A percentile compares a stretch with the other conserved stretches of the same genome.
phyloP scores from a whole-genome alignment of 2,888 invertebrate genomes.

The Mellilla xanthometata region DNA sequence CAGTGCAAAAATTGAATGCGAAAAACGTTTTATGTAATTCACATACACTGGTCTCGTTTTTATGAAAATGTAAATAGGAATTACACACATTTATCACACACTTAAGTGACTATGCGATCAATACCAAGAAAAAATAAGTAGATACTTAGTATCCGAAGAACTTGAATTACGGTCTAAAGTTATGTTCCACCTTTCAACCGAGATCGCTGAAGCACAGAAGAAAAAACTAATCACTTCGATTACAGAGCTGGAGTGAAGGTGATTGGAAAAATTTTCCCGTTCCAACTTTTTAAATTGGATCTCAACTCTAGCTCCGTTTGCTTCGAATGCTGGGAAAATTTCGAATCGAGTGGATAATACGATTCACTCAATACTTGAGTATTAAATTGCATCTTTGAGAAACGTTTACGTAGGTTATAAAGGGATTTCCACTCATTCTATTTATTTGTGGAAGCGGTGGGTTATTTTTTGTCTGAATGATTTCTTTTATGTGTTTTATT shows the following conservation, averaged over 20 bases:
- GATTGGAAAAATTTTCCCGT: slow-evolving; percentile 77
- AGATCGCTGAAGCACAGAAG: slow-evolving; percentile 23
- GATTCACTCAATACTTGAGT: slow-evolving; percentile 65
- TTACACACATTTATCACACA: too few species aligned
- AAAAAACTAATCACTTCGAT: slow-evolving; percentile 69
- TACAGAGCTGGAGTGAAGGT: slow-evolving; percentile 57
- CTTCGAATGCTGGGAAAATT: slow-evolving; percentile 55
- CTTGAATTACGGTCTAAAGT: too few species aligned
- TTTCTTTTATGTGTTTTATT: slow-evolving; percentile 7
- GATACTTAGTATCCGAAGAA: too few species aligned
- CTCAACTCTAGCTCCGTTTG: slow-evolving; percentile 63
- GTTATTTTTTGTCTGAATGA: slow-evolving; percentile 4
- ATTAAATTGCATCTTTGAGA: slow-evolving; percentile 74
- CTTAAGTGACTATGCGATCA: too few species aligned
- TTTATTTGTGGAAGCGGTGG: slow-evolving; percentile 24
- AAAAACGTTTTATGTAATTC: too few species aligned
- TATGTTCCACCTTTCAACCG: neutral
- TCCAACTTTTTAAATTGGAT: slow-evolving; percentile 80
- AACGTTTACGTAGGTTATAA: slow-evolving; percentile 59
- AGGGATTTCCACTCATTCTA: slow-evolving; percentile 31
- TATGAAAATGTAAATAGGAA: too few species aligned
- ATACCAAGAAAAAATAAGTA: too few species aligned
- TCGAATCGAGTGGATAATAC: slow-evolving; percentile 63
- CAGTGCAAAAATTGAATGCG: too few species aligned
- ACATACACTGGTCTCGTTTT: too few species aligned